Evolutionary conservation across 2,797 vertebrate species (phyloP).

Genomic region (Lepilemur ruficaudatus): DNA sequence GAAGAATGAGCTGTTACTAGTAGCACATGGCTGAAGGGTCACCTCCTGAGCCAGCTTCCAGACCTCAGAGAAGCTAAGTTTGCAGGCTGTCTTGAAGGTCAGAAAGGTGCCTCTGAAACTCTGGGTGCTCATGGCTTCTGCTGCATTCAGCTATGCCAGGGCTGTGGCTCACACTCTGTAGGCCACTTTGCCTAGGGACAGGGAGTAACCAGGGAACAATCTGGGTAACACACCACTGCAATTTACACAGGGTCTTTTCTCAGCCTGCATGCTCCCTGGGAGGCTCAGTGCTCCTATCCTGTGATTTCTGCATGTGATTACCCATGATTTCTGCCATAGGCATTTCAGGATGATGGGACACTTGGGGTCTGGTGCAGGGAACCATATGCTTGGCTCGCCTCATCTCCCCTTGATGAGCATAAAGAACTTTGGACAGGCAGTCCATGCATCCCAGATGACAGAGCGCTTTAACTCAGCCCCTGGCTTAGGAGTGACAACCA

Average conservation of each 20-base stretch:
- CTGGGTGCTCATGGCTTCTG: not conserved
- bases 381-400: not conserved
- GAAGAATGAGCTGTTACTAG: not conserved
- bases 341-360: not conserved
- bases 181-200: not conserved
- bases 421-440: not conserved
- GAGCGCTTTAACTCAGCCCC: not conserved
- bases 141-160: not conserved
- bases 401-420: not conserved
- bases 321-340: not conserved
- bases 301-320: not conserved
- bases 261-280: not conserved
- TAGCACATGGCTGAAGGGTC: accelerated
- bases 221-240: slow-evolving; percentile 23
- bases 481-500: not conserved
- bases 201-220: not conserved
- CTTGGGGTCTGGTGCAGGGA: not conserved
- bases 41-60: not conserved
- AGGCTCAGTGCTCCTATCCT: not conserved
- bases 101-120: not conserved
- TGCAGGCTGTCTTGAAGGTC: not conserved
- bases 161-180: not conserved
- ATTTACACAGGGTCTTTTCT: not conserved
- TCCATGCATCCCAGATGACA: not conserved
- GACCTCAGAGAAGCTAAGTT: not conserved